Base-by-base conservation (phyloP, 2,888 invertebrate genomes). In the Spodoptera littoralis region DNA sequence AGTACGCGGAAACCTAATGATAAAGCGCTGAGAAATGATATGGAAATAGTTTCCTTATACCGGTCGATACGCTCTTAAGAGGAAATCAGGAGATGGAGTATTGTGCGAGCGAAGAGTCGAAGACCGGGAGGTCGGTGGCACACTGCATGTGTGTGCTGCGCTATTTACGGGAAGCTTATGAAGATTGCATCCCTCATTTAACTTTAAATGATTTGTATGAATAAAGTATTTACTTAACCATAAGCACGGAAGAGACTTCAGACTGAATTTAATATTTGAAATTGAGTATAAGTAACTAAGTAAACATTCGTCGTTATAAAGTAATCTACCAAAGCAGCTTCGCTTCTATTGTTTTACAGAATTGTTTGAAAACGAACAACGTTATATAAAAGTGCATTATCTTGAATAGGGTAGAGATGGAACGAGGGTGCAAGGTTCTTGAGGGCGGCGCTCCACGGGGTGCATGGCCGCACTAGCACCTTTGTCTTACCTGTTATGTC, bases 321-420 rank as follows among this genome's bases (percentile, higher is more conserved):
- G 50, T 47, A 24, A 11, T 24, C 42, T 42, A 47, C 11, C 30
- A 27, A 60, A 62, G 27, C 45, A 55, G 45, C 48, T 43, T 22
- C 56, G 22, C 18, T 55, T 63, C 65, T 53, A 76, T 64, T 60
- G 49, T 85, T 84, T 84, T 80, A 77, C 77, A 79, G 79, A 82
- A 73, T 74, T 82, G 82, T 84, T 80, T 85, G 81, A 88, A 85
- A 85, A 86, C 64, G 78, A 80, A 83, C 81, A 79, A 84, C 79
- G 84, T 92, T 90, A 91, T 86, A 84, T 89, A 87, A 89, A 88
- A 85, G 84, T 81, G 76, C 79, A 89, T 91, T 91, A 89, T 88
- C 84, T 88, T 76, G 84, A 88, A 84, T 82, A 77, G 70, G 73
- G 76, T 74, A 57, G 48, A 76, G 76, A 74, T 78, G 76, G 73